Conservation (phyloP, 2,113 vertebrate species). For the Tor tambroides region DNA sequence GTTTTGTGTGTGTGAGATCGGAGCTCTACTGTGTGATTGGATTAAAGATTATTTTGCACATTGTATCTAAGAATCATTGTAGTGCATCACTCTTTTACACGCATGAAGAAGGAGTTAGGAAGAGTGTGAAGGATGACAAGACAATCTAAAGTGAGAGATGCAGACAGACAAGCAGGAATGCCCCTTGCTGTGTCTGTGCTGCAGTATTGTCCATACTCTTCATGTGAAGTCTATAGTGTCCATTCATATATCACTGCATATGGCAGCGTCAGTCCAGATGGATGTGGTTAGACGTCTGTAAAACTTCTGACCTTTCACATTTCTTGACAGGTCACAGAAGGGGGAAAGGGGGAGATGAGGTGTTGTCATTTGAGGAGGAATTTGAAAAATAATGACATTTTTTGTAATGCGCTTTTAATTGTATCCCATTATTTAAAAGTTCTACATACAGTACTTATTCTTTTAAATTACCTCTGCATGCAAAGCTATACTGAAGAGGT, state of each 20-base stretch:
- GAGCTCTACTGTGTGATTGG: conserved; percentile 10
- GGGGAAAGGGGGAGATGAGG: conserved; percentile 22
- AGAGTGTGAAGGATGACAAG: conserved; percentile 11
- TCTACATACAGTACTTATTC: not conserved
- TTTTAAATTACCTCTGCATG: not conserved
- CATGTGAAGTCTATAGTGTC: not conserved
- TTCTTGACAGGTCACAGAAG: conserved; percentile 34
- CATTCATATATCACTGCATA: conserved; percentile 25
- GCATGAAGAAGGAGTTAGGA: not conserved
- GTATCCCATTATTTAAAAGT: not conserved
- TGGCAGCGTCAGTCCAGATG: conserved; percentile 24
- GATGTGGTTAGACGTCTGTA: not conserved
- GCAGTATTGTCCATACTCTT: conserved; percentile 7
- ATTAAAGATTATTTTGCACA: not conserved
- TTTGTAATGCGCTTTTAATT: conserved; percentile 20
- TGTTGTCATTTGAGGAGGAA: not conserved
- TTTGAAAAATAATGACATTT: not conserved
- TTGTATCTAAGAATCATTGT: conserved; percentile 1
- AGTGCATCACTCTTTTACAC: conserved; percentile 12
- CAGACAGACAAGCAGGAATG: conserved; percentile 4
- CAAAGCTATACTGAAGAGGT: not conserved
- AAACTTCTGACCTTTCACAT: conserved; percentile 40
- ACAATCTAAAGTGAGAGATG: conserved; percentile 8
- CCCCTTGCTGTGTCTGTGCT: not conserved
- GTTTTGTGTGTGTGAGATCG: too few relatives aligned